Conservation (phyloP, 2,797 vertebrate genomes). For the Lateolabrax maculatus region DNA sequence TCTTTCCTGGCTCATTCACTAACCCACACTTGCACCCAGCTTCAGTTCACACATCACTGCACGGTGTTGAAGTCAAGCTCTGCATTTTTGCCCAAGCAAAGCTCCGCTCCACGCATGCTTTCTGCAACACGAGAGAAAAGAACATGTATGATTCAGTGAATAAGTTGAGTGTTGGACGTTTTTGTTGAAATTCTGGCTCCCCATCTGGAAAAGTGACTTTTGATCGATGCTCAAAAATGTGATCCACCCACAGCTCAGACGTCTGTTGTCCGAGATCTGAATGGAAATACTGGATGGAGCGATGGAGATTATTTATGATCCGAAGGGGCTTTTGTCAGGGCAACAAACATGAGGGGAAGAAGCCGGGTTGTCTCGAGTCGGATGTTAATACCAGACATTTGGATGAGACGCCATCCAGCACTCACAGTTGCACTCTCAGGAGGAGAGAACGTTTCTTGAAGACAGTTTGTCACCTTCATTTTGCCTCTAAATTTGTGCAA, state of each 20-base stretch:
- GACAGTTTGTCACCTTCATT: slow-evolving; percentile 39
- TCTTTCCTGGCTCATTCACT: background rate
- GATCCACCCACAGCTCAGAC: slow-evolving; percentile 31
- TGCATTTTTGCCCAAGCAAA: slow-evolving; percentile 35
- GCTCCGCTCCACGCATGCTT: background rate
- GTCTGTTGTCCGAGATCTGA: slow-evolving; percentile 29
- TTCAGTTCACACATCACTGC: slow-evolving; percentile 37
- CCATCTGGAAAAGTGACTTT: slow-evolving; percentile 67
- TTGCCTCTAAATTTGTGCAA: background rate
- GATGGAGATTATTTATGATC: slow-evolving; percentile 48
- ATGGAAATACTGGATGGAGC: slow-evolving; percentile 50
- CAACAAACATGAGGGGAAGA: slow-evolving; percentile 30
- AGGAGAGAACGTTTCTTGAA: slow-evolving; percentile 17
- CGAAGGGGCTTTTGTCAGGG: slow-evolving; percentile 39
- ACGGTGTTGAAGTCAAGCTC: background rate
- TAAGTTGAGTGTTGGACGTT: background rate
- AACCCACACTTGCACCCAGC: background rate
- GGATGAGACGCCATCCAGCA: slow-evolving; percentile 21
- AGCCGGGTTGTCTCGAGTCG: slow-evolving; percentile 31
- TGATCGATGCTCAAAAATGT: slow-evolving; percentile 37
- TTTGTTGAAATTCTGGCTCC: background rate
- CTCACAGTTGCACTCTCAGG: background rate
- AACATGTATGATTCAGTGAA: background rate
- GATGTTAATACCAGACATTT: slow-evolving; percentile 63
- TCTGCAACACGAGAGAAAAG: slow-evolving; percentile 23